phyloP scores from a whole-genome alignment of 2,113 vertebrate genomes.

The Heptranchias perlo region DNA sequence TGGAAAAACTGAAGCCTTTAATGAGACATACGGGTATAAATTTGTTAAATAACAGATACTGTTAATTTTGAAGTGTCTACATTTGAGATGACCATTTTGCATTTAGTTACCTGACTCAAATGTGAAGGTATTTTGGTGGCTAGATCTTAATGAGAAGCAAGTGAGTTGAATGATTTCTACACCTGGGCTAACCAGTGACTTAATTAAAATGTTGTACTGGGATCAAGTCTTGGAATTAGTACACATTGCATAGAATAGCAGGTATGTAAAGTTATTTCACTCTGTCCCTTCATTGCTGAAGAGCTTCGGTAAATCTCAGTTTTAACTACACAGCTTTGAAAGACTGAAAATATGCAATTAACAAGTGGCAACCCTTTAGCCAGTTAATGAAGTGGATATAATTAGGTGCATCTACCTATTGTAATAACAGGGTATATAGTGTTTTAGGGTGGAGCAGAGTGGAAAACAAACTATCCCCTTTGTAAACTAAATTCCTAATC shows the following conservation, averaged over 20 bases:
- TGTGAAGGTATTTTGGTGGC: constrained; percentile 30
- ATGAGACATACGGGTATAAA: constrained; percentile 36
- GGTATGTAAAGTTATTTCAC: neutral
- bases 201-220: neutral
- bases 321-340: neutral
- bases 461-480: neutral
- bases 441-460: neutral
- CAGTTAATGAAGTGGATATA: neutral
- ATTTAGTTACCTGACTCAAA: constrained; percentile 26
- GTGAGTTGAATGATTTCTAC: neutral
- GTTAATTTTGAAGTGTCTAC: constrained; percentile 16
- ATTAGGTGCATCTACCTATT: neutral
- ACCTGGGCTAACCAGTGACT: neutral
- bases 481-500: neutral
- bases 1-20: constrained; percentile 35
- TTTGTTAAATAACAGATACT: constrained; percentile 11
- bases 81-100: neutral
- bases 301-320: neutral
- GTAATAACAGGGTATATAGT: neutral
- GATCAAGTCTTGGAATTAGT: neutral
- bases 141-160: constrained; percentile 4
- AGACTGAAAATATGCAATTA: neutral
- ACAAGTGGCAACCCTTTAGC: neutral
- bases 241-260: neutral
- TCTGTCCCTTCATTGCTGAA: neutral